These are phyloP conservation scores for Montipora cactus DNA, from an alignment of 64 coral and sea anemone genomes.

Conservation along the genomic window DNA sequence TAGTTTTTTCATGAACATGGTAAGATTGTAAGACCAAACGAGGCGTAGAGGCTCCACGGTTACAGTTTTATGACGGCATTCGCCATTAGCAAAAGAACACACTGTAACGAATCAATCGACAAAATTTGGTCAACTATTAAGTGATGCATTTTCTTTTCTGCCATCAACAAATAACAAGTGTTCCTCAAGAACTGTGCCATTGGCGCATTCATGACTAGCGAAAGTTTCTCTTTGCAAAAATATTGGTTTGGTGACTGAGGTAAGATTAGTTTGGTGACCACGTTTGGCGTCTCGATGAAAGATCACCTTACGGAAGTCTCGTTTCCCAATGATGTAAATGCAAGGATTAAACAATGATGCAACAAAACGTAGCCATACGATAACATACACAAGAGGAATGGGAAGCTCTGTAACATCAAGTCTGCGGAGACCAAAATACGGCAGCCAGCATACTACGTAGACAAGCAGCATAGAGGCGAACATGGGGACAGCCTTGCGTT, in stretches of 20 bases:
- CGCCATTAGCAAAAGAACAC: no score
- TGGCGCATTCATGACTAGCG: neutral
- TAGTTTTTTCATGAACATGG: no score
- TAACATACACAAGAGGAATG: constrained; percentile 34
- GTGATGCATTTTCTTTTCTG: neutral
- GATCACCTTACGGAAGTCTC: constrained; percentile 72
- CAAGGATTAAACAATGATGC: constrained; percentile 82
- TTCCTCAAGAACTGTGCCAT: neutral
- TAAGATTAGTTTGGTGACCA: neutral
- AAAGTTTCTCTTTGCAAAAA: neutral
- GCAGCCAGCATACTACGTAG: constrained; percentile 69
- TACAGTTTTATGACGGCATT: no score
- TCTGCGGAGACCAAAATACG: constrained; percentile 62
- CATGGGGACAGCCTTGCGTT: constrained; percentile 63
- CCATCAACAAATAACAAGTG: neutral
- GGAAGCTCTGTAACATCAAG: constrained; percentile 34
- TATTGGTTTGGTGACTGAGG: neutral
- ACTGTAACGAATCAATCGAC: no score
- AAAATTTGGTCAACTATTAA: no score
- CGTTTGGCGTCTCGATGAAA: neutral
- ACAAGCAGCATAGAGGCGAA: constrained; percentile 70
- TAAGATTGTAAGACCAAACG: no score
- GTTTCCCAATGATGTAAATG: constrained; percentile 82
- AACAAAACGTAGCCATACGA: constrained; percentile 52
- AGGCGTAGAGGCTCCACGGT: no score